phyloP scores from a whole-genome alignment of 2,797 vertebrate species.

The Myotis daubentonii region DNA sequence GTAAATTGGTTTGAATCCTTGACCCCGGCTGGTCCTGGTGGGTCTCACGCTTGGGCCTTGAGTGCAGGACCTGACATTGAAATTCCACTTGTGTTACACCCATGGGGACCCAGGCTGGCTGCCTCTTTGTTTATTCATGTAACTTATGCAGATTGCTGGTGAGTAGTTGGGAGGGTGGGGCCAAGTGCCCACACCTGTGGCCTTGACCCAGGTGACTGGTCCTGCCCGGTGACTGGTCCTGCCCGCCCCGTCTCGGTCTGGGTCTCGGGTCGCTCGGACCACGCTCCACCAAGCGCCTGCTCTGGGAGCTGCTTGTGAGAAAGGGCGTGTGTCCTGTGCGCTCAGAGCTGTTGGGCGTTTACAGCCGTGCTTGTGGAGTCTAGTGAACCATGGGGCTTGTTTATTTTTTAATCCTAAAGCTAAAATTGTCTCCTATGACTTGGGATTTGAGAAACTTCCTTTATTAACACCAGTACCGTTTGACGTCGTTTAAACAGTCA shows the following conservation, averaged over 20 bases:
- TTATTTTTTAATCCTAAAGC: neutral
- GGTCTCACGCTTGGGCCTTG: neutral
- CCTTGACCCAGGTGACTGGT: neutral
- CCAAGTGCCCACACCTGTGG: neutral
- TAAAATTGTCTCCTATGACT: neutral
- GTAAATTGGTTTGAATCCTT: neutral
- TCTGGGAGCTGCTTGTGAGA: neutral
- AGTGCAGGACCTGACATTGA: neutral
- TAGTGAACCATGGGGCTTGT: neutral
- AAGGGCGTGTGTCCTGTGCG: neutral
- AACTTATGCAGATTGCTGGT: neutral
- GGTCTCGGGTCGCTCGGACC: neutral
- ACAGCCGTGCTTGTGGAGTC: neutral
- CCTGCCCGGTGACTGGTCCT: neutral
- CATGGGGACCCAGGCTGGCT: neutral
- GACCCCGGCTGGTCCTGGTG: neutral
- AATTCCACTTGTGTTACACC: neutral
- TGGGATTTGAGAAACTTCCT: neutral
- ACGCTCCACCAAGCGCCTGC: neutral
- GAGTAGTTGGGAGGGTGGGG: neutral
- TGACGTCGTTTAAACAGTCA: neutral
- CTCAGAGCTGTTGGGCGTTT: neutral
- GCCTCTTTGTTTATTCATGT: neutral
- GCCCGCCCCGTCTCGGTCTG: no score
- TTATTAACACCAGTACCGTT: slow-evolving; percentile 17